Percentiles rank a stretch among this genome's conserved stretches.
Conservation (phyloP, 2,113 vertebrate genomes). For the Callorhinus ursinus region DNA sequence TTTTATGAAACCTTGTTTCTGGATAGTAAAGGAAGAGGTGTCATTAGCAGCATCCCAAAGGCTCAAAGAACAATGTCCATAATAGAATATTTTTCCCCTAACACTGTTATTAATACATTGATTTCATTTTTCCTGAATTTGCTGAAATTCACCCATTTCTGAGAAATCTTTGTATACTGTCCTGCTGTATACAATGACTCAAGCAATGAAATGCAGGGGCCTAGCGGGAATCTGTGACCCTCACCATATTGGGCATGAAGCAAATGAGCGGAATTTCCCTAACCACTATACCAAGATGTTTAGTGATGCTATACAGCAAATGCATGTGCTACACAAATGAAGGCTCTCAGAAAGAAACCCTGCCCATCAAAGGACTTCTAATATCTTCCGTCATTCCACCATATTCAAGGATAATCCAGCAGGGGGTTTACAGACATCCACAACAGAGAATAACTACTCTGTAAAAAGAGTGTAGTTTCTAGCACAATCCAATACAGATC, state of each 20-base stretch:
- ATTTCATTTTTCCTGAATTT: slow-evolving; percentile 29
- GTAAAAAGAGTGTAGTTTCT: background rate
- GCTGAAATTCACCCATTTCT: background rate
- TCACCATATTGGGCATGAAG: background rate
- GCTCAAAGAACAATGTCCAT: background rate
- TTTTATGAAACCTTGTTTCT: background rate
- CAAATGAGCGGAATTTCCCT: background rate
- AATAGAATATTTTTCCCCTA: background rate
- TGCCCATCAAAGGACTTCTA: background rate
- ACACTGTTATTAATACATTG: background rate
- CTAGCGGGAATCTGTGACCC: background rate
- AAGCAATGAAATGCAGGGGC: background rate
- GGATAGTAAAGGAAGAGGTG: background rate
- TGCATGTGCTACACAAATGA: background rate
- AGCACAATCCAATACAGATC: background rate
- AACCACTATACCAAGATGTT: background rate
- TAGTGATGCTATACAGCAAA: background rate
- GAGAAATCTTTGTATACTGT: background rate
- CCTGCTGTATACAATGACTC: background rate
- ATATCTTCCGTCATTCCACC: background rate
- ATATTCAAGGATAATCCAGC: background rate
- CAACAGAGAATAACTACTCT: background rate
- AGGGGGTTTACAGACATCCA: background rate
- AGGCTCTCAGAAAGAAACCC: background rate
- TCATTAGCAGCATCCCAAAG: background rate